phyloP scores from a whole-genome alignment of 2,113 vertebrate genomes.

The Aphelocoma coerulescens region DNA sequence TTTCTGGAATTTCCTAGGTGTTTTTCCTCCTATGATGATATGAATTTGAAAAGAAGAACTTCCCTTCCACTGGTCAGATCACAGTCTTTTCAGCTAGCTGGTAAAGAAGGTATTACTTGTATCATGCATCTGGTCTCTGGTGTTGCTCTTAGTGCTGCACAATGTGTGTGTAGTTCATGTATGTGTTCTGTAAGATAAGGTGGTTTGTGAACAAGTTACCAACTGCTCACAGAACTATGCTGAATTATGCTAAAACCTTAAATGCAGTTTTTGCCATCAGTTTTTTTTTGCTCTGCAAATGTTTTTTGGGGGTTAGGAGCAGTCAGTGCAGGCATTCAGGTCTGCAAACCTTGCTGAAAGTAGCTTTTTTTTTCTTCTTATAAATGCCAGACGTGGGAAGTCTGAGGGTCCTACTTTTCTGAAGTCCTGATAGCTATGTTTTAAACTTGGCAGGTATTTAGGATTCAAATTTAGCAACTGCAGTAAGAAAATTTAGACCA shows the following conservation, averaged over 20 bases:
- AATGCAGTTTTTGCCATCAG: not conserved
- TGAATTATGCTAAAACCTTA: not conserved
- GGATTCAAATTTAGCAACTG: not conserved
- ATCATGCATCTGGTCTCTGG: not conserved
- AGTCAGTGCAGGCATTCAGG: not conserved
- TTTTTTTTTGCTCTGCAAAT: not conserved
- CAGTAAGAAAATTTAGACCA: not conserved
- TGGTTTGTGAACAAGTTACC: not conserved
- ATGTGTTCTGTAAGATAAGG: not conserved
- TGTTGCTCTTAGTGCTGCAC: not conserved
- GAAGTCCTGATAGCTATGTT: not conserved
- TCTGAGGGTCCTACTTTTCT: not conserved
- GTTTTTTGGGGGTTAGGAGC: not conserved
- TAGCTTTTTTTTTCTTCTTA: not conserved
- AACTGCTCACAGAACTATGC: not conserved
- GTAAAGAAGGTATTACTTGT: conserved; percentile 84
- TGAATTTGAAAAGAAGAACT: conserved; percentile 92
- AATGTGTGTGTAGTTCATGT: rapidly evolving
- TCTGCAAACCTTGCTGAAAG: not conserved
- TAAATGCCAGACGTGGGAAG: not conserved
- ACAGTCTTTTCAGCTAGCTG: conserved; percentile 90
- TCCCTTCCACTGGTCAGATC: conserved; percentile 92
- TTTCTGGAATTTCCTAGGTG: conserved; percentile 73
- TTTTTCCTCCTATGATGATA: conserved; percentile 97
- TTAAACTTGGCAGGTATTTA: not conserved